Evolutionary conservation across 2,113 vertebrate species (phyloP), one percentile per base, ranked within the genome.

Genomic region (Pluvialis apricaria): DNA sequence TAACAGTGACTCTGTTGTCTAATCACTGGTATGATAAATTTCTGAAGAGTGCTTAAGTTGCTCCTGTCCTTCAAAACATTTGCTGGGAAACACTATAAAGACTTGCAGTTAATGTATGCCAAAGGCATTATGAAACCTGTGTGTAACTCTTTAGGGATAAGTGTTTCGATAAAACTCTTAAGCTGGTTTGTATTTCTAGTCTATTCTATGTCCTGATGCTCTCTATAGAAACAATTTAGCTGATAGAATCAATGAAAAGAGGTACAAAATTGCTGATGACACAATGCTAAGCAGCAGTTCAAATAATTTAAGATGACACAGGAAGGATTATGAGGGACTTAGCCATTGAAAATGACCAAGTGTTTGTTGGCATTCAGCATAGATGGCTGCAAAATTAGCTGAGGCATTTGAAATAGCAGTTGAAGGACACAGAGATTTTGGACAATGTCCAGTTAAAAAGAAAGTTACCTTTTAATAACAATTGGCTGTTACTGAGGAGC

Each of bases 161-260:
- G 20, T 75, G 69, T 88, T 96, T 75, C 90, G 78, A 75, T 81
- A 96, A 82, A n/a, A 40, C 20, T 72, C 76, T 57, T 88, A 94
- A 92, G 38, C 83, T 86, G 49, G 66, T 96, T 92, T 85, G 62
- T 60, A 58, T 83, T 94, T 92, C 65, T 61, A 62, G 36, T 82
- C 94, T 87, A 75, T 73, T 85, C 92, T 83, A 40, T 71, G 86
- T 91, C 73, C 89, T 87, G 64, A 81, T 94, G 80, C 19, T 94
- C 84, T 88, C 82, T 73, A 47, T 34, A 93, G 69, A 88, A 96
- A 86, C 80, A 94, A 90, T 92, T 97, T 94, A 97, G 87, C 87
- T 96, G 94, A 96, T 86, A 90, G 81, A 91, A 98, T 97, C 96
- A 95, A 97, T 94, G 92, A 95, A 92, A 61, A 87, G 89, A 94